Percentiles rank a stretch among this genome's conserved stretches.
Evolutionary conservation across 2,797 vertebrate species (phyloP).

Genomic region (Coregonus ussuriensis): DNA sequence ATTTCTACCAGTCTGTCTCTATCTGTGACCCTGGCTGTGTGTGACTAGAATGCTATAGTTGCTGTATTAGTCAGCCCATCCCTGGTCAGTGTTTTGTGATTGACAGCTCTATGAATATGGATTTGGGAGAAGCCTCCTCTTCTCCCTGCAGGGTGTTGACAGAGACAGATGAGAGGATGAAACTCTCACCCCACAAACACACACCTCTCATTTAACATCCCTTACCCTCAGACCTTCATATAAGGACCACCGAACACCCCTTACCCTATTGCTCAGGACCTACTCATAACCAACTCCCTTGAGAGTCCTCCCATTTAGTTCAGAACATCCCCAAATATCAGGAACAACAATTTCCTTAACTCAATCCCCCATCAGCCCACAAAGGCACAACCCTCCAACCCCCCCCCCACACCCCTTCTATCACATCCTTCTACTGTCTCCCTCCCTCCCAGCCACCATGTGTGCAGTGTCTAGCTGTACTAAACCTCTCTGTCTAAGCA

Average conservation of each 20-base stretch:
- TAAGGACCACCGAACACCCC: neutral
- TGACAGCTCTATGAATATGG: constrained; percentile 37
- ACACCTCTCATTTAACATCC: neutral
- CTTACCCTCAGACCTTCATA: neutral
- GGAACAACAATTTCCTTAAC: neutral
- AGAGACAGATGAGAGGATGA: neutral
- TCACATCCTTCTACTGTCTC: constrained; percentile 10
- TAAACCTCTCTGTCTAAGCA: neutral
- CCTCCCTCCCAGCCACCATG: constrained; percentile 15
- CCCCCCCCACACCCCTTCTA: neutral
- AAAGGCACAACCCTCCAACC: neutral
- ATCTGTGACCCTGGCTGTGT: constrained; percentile 12
- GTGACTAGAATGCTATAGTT: constrained; percentile 19
- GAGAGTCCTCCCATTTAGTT: too few relatives aligned
- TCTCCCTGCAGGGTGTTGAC: constrained; percentile 6
- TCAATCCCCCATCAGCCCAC: neutral
- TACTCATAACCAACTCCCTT: neutral
- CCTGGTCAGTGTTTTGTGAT: constrained; percentile 19
- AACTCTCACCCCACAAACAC: neutral
- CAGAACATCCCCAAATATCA: neutral
- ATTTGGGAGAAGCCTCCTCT: constrained; percentile 21
- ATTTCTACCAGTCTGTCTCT: neutral
- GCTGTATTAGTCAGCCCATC: constrained; percentile 9
- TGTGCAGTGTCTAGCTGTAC: neutral
- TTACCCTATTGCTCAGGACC: neutral